These are phyloP conservation scores for Gallinago undulata DNA, from an alignment of 2,113 vertebrate species.

Conservation along the genomic window DNA sequence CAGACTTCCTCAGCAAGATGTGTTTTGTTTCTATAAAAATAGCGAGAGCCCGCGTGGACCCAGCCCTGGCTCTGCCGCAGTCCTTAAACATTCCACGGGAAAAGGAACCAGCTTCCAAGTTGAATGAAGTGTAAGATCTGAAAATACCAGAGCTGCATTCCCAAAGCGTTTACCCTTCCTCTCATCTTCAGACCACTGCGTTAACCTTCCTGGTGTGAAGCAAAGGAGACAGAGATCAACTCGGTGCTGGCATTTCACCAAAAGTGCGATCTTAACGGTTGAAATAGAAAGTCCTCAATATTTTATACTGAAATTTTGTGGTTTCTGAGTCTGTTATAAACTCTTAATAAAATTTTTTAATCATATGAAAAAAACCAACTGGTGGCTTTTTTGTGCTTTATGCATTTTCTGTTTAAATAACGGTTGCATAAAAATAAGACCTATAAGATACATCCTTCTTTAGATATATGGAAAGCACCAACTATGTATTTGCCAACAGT, in stretches of 20 bases:
- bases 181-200: background rate
- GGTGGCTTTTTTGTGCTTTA: background rate
- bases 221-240: background rate
- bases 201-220: background rate
- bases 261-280: background rate
- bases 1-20: background rate
- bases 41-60: background rate
- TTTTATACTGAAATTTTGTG: background rate
- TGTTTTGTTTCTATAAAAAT: background rate
- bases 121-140: background rate
- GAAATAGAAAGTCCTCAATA: background rate
- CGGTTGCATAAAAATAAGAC: background rate
- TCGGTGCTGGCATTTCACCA: background rate
- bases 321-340: background rate
- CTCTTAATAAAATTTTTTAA: conserved; percentile 30
- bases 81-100: background rate
- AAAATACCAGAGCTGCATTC: background rate
- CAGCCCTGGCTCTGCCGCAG: background rate
- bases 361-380: background rate
- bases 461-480: background rate
- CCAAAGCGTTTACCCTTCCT: background rate
- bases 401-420: background rate
- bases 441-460: background rate
- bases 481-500: background rate
- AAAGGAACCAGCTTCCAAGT: background rate